Conservation (phyloP, 2,797 vertebrate genomes). For the Yasuhikotakia modesta region DNA sequence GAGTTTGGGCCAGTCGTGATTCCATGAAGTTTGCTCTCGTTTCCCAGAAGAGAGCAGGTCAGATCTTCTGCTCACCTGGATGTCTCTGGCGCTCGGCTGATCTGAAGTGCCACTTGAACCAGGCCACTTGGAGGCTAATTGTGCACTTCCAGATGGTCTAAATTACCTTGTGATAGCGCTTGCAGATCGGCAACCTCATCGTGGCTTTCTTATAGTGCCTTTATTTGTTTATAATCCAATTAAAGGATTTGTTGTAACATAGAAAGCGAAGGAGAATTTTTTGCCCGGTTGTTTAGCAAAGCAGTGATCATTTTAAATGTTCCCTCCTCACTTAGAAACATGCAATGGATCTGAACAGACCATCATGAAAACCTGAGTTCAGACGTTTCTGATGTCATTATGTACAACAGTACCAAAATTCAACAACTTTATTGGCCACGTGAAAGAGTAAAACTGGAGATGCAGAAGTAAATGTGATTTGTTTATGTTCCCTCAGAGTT, state of each 20-base stretch:
- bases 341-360: not conserved
- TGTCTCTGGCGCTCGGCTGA: constrained; percentile 43
- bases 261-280: not conserved
- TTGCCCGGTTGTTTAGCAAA: not conserved
- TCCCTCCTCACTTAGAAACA: not conserved
- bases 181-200: constrained; percentile 18
- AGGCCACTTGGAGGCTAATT: constrained; percentile 47
- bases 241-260: constrained; percentile 49
- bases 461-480: not conserved
- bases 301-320: not conserved
- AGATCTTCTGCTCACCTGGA: not conserved
- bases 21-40: not conserved
- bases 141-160: constrained; percentile 57
- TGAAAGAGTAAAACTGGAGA: not conserved
- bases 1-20: not conserved
- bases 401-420: too few relatives aligned
- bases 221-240: constrained; percentile 53
- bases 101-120: constrained; percentile 50
- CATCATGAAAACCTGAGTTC: too few relatives aligned
- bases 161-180: constrained; percentile 55
- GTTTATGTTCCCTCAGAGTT: constrained; percentile 67
- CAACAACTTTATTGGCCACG: too few relatives aligned
- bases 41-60: constrained; percentile 7
- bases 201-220: constrained; percentile 51
- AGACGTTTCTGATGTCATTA: too few relatives aligned